Percentiles rank a stretch among this genome's conserved stretches.
These are phyloP conservation scores for Dynastes grantii DNA, from an alignment of 2,888 invertebrate genomes.

Conservation along the genomic window DNA sequence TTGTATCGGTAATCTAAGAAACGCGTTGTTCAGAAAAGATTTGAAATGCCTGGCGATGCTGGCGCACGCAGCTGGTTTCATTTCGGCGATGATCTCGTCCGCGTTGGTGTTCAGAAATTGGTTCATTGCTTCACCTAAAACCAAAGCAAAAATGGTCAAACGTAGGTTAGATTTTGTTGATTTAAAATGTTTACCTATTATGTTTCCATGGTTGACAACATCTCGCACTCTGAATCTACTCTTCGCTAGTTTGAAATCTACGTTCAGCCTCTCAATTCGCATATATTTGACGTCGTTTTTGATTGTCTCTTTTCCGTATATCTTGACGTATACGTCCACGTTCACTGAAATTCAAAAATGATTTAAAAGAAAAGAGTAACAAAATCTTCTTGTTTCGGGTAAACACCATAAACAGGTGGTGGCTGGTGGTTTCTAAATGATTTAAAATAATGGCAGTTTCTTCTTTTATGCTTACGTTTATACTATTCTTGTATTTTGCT, in stretches of 20 bases:
- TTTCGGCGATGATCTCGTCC: constrained; percentile 86
- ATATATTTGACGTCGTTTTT: constrained; percentile 78
- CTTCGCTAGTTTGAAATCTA: constrained; percentile 81
- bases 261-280: constrained; percentile 78
- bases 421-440: no score
- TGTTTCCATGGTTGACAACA: constrained; percentile 82
- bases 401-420: no score
- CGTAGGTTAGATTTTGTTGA: no score
- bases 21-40: constrained; percentile 81
- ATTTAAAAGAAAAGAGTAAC: not conserved
- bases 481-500: no score
- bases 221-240: constrained; percentile 82
- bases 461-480: no score
- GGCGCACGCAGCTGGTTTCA: constrained; percentile 83
- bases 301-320: constrained; percentile 79
- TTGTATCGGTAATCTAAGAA: constrained; percentile 81
- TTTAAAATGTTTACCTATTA: constrained; percentile 73
- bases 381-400: no score
- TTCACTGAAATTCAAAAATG: constrained; percentile 73
- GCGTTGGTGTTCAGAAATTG: constrained; percentile 88
- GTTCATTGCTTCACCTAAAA: constrained; percentile 84
- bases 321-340: constrained; percentile 80
- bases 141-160: not conserved
- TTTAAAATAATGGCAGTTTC: no score
- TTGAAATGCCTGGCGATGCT: constrained; percentile 84